These are phyloP conservation scores for Tympanoctomys barrerae DNA, from an alignment of 2,797 vertebrate species.

Conservation along the genomic window DNA sequence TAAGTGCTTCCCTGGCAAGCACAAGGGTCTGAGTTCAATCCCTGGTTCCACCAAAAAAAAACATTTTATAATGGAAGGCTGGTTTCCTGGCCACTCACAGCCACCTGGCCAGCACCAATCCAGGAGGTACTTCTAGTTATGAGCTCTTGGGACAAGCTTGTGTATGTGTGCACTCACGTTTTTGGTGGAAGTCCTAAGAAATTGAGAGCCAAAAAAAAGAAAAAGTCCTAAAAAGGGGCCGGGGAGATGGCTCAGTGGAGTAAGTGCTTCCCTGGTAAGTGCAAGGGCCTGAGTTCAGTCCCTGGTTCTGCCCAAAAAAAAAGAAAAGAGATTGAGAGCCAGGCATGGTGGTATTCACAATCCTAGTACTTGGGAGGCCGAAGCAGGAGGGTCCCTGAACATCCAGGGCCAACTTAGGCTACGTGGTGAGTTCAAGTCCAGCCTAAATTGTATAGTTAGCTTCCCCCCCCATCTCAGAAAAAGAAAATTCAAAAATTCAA, in stretches of 20 bases:
- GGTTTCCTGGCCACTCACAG: neutral
- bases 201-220: too few relatives aligned
- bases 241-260: too few relatives aligned
- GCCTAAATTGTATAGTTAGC: neutral
- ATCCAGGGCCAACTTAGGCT: neutral
- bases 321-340: neutral
- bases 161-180: neutral
- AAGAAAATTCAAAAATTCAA: neutral
- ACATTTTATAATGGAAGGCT: neutral
- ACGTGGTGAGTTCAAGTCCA: neutral
- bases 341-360: neutral
- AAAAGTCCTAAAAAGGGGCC: too few relatives aligned
- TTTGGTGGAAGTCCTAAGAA: neutral
- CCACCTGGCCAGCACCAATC: neutral
- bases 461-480: neutral
- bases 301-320: too few relatives aligned
- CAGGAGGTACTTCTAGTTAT: neutral
- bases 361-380: neutral
- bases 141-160: neutral
- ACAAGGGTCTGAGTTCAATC: too few relatives aligned
- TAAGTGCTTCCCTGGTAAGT: too few relatives aligned
- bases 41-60: neutral
- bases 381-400: neutral
- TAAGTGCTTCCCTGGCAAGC: too few relatives aligned
- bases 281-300: too few relatives aligned